Conservation (phyloP, 2,888 invertebrate species). For the Operophtera brumata region DNA sequence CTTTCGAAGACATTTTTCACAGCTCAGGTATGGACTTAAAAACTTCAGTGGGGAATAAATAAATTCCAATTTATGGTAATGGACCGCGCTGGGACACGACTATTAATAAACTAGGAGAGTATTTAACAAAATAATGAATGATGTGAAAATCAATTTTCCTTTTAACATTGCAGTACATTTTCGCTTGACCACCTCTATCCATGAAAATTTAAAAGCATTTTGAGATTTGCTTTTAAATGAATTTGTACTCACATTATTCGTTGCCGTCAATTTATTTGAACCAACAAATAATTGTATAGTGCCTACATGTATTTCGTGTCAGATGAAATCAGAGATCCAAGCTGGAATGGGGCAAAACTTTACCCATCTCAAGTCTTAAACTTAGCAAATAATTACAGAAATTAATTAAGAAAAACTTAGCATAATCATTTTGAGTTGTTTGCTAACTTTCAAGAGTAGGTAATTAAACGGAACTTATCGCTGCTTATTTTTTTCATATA, state of each 20-base stretch:
- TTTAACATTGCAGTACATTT: no score
- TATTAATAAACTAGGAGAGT: conserved; percentile 15
- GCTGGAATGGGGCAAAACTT: neutral
- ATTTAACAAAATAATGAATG: neutral
- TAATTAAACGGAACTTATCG: neutral
- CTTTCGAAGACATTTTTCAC: conserved; percentile 15
- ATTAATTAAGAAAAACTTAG: conserved; percentile 3
- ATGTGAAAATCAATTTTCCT: no score
- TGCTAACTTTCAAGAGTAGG: conserved; percentile 1
- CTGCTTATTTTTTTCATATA: neutral
- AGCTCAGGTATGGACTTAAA: conserved; percentile 25
- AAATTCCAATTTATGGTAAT: conserved; percentile 35
- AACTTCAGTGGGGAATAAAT: conserved; percentile 28
- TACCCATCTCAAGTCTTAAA: conserved; percentile 1
- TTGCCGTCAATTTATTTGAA: no score
- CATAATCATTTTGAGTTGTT: conserved; percentile 3
- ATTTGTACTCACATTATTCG: no score
- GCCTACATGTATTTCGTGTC: no score
- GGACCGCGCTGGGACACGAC: conserved; percentile 20
- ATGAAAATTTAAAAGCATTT: no score
- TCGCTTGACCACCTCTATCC: no score
- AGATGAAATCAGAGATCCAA: neutral
- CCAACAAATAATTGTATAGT: no score
- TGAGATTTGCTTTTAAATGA: no score
- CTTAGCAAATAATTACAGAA: conserved; percentile 7